A percentile compares a stretch with the other conserved stretches of the same genome.
These are phyloP conservation scores for Ceyx melanurus DNA, from an alignment of 2,113 vertebrate genomes.

Conservation along the genomic window DNA sequence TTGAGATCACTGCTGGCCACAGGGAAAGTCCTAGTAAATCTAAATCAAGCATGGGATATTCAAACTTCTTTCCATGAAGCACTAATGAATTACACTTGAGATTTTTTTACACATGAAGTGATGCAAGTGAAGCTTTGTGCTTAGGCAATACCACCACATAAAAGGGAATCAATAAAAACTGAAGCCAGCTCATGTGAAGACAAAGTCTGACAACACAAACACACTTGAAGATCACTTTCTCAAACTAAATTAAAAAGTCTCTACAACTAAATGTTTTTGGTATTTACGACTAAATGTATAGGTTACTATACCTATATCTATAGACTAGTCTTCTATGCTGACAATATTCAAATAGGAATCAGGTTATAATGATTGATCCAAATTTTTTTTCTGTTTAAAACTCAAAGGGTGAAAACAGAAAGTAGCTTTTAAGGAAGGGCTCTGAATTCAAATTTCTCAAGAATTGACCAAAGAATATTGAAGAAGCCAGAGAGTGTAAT, in stretches of 20 bases:
- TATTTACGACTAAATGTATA: too few relatives aligned
- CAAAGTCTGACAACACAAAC: neutral
- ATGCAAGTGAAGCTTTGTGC: neutral
- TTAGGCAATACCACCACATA: neutral
- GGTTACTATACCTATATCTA: neutral
- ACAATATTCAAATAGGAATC: neutral
- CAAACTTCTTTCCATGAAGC: neutral
- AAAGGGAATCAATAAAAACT: neutral
- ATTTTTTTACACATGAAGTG: neutral
- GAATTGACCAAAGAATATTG: neutral
- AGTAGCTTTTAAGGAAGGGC: neutral
- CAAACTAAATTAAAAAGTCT: neutral
- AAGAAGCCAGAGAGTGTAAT: neutral
- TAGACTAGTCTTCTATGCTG: neutral
- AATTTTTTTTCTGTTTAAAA: neutral
- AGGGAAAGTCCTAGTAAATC: neutral
- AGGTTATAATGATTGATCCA: neutral
- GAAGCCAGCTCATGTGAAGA: rapidly evolving
- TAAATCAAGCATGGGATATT: neutral
- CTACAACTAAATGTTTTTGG: neutral
- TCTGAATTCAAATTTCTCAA: neutral
- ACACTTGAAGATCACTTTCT: neutral
- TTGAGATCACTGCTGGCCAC: neutral
- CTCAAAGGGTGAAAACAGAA: neutral
- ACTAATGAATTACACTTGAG: neutral